Base-by-base conservation (phyloP, 2,888 invertebrate species). In the Cosmia pyralina region DNA sequence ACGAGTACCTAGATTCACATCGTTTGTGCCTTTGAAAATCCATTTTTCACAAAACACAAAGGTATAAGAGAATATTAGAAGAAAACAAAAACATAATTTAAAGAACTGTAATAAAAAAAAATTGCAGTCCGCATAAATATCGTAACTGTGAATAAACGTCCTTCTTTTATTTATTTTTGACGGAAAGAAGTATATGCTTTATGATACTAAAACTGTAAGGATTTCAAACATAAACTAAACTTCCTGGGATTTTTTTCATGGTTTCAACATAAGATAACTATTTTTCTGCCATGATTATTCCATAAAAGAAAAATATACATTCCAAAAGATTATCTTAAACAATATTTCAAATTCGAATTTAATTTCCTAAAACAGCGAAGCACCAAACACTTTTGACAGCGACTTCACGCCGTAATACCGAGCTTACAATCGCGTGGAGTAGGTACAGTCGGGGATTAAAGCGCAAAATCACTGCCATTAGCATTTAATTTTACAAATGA, bases 401-500 rank as follows among this genome's bases (percentile, higher is more conserved):
- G 88, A 90, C 88, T 82, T 89, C 92, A 92, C 94, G 22, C 41
- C 67, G 72, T 88, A 90, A 92, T 89, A 88, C 92, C 86, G 70
- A 86, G 91, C 91, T 92, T 91, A 90, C 81, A 89, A 82, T 87
- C 89, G 85, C 87, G 85, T 86, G 88, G 85, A 92, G 90, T 85
- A 92, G 91, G 91, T 92, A 91, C 90, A 89, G 88, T 86, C 88
- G 77, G 48, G 93, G 94, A 93, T 95, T 95, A 93, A 90, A 92
- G 89, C 89, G 83, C 88, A 88, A 93, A 94, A 92, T 94, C 93
- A 92, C 90, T 88, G 75, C 90, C 90, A 94, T 95, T 94, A 94
- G 93, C 94, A 94, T 95, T 95, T 94, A 90, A 95, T 94, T 94
- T 95, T 91, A 94, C 93, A 94, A 95, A 95, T 94, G 93, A 93